Evolutionary conservation across 2,888 invertebrate genomes (phyloP).

Genomic region (Priocnemis perturbator): DNA sequence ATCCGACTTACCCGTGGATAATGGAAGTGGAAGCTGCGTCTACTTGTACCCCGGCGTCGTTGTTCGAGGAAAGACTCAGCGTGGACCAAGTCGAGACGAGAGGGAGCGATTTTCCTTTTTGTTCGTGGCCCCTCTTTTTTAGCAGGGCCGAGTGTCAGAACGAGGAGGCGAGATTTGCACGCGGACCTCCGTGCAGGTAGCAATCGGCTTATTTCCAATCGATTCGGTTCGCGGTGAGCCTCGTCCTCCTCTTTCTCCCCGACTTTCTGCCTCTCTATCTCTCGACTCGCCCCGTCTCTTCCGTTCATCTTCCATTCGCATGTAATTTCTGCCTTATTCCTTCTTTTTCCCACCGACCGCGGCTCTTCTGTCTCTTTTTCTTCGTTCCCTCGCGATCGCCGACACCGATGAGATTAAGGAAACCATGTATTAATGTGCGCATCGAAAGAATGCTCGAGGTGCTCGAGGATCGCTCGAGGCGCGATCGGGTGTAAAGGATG

Average conservation of each 20-base stretch:
- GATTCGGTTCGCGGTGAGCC: conserved; percentile 54
- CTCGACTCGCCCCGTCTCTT: conserved; percentile 21
- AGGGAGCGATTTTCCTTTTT: conserved; percentile 40
- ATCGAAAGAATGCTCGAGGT: conserved; percentile 30
- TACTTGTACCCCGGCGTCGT: too few relatives aligned
- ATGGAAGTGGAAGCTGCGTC: background rate
- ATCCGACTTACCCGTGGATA: background rate
- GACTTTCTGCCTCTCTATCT: conserved; percentile 22
- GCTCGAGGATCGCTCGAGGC: conserved; percentile 23
- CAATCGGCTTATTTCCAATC: conserved; percentile 63
- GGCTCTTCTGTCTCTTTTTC: conserved; percentile 1
- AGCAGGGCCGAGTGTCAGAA: conserved; percentile 50
- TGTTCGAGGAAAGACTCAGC: background rate
- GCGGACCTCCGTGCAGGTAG: conserved; percentile 60
- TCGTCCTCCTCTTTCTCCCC: conserved; percentile 31
- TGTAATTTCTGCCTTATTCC: conserved; percentile 7
- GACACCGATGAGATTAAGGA: conserved; percentile 40
- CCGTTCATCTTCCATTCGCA: conserved; percentile 38
- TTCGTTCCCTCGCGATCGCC: conserved; percentile 27
- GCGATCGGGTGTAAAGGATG: conserved; percentile 16
- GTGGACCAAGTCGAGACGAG: conserved; percentile 13
- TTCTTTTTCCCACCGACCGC: conserved; percentile 15
- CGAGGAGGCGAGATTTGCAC: conserved; percentile 55
- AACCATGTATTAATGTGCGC: conserved; percentile 41
- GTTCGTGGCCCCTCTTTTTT: conserved; percentile 30